Percentiles rank a stretch among this genome's conserved stretches.
Evolutionary conservation across 2,888 invertebrate genomes (phyloP).

Genomic region (Lasioglossum leucozonium): DNA sequence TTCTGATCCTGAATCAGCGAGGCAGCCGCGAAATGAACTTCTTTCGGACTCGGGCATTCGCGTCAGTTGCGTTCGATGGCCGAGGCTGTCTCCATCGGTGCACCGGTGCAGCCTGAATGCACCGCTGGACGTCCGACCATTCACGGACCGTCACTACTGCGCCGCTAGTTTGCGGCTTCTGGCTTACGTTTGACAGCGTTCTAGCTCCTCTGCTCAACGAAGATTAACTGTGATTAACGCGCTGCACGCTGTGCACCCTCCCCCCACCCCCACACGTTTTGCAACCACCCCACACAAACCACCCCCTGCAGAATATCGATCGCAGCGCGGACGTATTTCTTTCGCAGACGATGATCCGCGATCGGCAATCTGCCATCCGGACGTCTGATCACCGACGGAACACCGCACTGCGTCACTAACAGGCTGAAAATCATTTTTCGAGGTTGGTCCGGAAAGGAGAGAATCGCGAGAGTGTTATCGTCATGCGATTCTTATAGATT

Average conservation of each 20-base stretch:
- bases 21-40: slow-evolving; percentile 13
- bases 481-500: background rate
- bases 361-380: slow-evolving; percentile 4
- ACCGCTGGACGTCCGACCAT: slow-evolving; percentile 61
- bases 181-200: slow-evolving; percentile 60
- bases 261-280: background rate
- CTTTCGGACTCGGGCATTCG: slow-evolving; percentile 10
- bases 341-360: background rate
- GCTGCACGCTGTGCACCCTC: background rate
- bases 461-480: background rate
- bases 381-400: background rate
- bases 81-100: background rate
- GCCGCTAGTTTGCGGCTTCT: slow-evolving; percentile 47
- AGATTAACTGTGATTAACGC: slow-evolving; percentile 62
- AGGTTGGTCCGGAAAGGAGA: background rate
- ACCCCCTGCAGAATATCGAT: slow-evolving; percentile 5
- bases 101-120: slow-evolving; percentile 14
- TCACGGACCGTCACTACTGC: slow-evolving; percentile 62
- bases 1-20: background rate
- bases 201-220: slow-evolving; percentile 59
- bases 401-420: background rate
- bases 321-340: background rate
- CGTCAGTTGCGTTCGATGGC: background rate
- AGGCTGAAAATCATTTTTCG: background rate
- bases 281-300: background rate